Evolutionary conservation across 1,140 invertebrate species (phyloP), one percentile per base, ranked within the genome.

Genomic region (Macrocentrus cingulum): DNA sequence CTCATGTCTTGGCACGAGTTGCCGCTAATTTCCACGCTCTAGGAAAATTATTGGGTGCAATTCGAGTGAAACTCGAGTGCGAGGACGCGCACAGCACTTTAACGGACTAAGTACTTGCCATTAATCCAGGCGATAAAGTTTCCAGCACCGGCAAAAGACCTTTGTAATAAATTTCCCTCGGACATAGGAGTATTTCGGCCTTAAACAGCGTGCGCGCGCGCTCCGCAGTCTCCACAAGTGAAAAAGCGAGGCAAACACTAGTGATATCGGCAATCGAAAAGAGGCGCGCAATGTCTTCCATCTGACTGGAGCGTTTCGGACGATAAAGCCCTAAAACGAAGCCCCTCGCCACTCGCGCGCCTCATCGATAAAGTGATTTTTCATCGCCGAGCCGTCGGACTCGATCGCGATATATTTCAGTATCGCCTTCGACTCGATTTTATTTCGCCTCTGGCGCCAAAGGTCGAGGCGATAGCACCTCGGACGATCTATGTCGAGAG

Each of bases 341-440:
- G 29, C 29, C 29, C 29, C 11, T 34, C 29, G 29, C 29, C 29
- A 34, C 29, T 51, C n/a, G n/a, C n/a, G n/a, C n/a, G 25, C 39
- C 25, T 8, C 23, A 56, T 51, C 53, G 55, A 66, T 63, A 63
- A 62, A 59, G 63, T 57, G 62, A 64, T 64, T 64, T 63, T 64
- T 68, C 66, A 65, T 71, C 55, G 53, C 22, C 63, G 56, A 64
- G 36, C 58, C 62, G 54, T 65, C 60, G 61, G 65, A 69, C 64
- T 62, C 62, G 62, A 68, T 69, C 63, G 62, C 66, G 49, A 69
- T 71, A 68, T 68, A 69, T 68, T 7, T 34, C n/a, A n/a, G n/a
- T n/a, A n/a, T n/a, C n/a, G n/a, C n/a, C n/a, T 34, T 34, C 29
- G 11, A 34, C 29, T 11, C 29, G 11, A 34, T 11, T 11, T 6